Conservation (phyloP, 2,797 vertebrate genomes). For the Acomys russatus region DNA sequence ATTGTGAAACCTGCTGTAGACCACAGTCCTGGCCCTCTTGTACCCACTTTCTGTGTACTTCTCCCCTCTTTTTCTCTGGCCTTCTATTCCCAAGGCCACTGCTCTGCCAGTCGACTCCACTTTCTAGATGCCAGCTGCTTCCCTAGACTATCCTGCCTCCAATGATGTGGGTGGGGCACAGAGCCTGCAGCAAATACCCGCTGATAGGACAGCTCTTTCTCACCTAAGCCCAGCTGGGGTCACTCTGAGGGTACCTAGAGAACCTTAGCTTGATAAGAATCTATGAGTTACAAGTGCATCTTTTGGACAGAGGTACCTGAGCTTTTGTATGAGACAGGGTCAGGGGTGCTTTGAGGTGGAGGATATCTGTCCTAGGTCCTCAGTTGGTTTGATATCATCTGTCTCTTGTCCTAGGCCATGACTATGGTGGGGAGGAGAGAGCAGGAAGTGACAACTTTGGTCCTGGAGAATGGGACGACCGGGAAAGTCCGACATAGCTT, state of each 20-base stretch:
- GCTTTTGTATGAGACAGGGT: neutral
- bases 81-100: neutral
- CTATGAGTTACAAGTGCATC: neutral
- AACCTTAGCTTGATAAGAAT: neutral
- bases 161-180: neutral
- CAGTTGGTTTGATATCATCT: conserved; percentile 32
- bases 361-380: neutral
- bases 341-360: neutral
- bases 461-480: conserved; percentile 91
- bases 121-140: neutral
- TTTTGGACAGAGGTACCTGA: neutral
- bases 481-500: conserved; percentile 93
- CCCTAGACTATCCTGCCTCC: neutral
- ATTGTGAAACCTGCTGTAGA: neutral
- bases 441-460: conserved; percentile 87
- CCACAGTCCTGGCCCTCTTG: neutral
- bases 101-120: neutral
- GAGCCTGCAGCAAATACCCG: neutral
- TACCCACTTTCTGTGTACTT: neutral
- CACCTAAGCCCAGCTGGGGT: neutral
- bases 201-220: neutral
- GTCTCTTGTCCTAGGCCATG: conserved; percentile 75
- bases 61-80: neutral
- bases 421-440: conserved; percentile 64
- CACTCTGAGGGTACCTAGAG: neutral